Conservation (phyloP, 2,113 vertebrate genomes). For the Chamaetylas fuelleborni region DNA sequence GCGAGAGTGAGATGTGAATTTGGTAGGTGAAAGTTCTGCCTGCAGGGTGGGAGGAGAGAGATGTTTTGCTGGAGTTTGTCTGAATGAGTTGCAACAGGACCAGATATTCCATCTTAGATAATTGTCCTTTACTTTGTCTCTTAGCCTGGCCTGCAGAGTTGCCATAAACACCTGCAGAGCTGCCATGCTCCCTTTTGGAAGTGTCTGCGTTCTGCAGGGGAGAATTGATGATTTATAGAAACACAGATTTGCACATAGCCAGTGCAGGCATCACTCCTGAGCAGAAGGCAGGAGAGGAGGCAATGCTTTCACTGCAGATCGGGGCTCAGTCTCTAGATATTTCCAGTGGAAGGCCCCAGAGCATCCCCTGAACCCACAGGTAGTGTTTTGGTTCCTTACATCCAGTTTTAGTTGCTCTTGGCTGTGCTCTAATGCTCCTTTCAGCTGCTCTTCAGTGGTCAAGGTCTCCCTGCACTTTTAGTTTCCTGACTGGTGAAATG, state of each 20-base stretch:
- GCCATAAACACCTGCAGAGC: neutral
- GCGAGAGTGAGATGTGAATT: neutral
- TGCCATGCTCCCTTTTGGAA: neutral
- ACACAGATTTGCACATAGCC: accelerated
- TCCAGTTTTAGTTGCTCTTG: neutral
- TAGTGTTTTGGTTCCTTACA: neutral
- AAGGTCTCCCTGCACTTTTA: neutral
- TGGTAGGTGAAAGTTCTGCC: neutral
- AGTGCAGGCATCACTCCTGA: neutral
- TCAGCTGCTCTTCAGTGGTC: neutral
- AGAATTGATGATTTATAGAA: neutral
- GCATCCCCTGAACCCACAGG: neutral
- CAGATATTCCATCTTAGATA: neutral
- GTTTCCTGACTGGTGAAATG: neutral
- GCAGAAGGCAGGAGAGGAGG: neutral
- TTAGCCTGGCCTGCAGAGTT: neutral
- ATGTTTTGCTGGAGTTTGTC: neutral
- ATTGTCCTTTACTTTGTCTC: neutral
- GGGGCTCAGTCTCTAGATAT: neutral
- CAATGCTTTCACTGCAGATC: neutral
- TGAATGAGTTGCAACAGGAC: slow-evolving; percentile 20
- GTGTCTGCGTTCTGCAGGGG: neutral
- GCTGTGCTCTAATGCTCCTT: neutral
- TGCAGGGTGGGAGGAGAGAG: neutral
- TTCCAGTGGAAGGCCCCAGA: neutral